These are phyloP conservation scores for Drosophila helvetica DNA, from an alignment of 2,888 invertebrate genomes.

Conservation along the genomic window DNA sequence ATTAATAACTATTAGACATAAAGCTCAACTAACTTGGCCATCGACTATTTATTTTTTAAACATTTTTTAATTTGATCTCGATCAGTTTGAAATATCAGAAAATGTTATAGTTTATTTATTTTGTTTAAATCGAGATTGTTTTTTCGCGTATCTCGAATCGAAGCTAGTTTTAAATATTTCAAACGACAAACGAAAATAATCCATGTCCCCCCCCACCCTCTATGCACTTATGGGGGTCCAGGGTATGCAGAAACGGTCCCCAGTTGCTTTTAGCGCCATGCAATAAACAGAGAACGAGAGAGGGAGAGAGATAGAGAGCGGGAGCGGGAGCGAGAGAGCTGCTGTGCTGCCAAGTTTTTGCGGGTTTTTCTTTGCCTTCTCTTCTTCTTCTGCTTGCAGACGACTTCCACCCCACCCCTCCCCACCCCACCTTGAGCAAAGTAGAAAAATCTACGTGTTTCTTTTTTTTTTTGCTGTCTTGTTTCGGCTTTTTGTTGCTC, in stretches of 20 bases:
- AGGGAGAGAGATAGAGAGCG: too few relatives aligned
- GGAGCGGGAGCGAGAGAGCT: neutral
- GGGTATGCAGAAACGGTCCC: conserved; percentile 59
- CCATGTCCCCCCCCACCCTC: neutral
- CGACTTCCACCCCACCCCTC: neutral
- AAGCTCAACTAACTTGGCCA: too few relatives aligned
- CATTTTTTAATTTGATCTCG: too few relatives aligned
- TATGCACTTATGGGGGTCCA: neutral
- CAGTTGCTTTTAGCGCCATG: conserved; percentile 71
- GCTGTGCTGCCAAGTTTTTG: conserved; percentile 56
- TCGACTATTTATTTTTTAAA: too few relatives aligned
- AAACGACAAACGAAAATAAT: neutral
- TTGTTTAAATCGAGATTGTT: too few relatives aligned
- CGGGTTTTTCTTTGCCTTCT: conserved; percentile 60
- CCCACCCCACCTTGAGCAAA: conserved; percentile 62
- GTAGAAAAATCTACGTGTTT: conserved; percentile 56
- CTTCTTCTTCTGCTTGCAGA: conserved; percentile 27
- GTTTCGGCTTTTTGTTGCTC: conserved; percentile 5
- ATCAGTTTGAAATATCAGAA: neutral
- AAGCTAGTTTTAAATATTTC: neutral
- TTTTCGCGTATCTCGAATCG: too few relatives aligned
- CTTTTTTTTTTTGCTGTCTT: conserved; percentile 26
- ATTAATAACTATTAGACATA: too few relatives aligned
- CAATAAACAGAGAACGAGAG: conserved; percentile 66
- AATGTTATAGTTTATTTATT: neutral